These are phyloP conservation scores for Drosophila flavopinicola DNA, from an alignment of 2,888 invertebrate genomes.

Conservation along the genomic window DNA sequence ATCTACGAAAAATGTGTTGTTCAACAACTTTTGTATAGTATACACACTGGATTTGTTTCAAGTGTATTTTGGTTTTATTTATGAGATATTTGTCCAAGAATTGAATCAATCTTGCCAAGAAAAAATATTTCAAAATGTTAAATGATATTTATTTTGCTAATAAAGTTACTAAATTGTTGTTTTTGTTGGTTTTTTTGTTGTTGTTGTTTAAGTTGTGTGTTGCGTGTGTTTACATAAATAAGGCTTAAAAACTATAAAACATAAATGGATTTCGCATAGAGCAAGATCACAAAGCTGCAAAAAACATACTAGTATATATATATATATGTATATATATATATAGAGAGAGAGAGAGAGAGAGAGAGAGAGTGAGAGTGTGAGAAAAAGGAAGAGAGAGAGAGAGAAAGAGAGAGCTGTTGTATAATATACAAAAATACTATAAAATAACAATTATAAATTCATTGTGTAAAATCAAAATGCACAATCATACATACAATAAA, in stretches of 20 bases:
- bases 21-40: conserved; percentile 51
- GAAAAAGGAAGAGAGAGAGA: background rate
- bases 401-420: conserved; percentile 35
- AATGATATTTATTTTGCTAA: conserved; percentile 73
- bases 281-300: conserved; percentile 54
- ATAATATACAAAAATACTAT: conserved; percentile 68
- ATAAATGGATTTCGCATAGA: conserved; percentile 63
- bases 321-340: conserved; percentile 1
- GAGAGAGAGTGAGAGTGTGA: conserved; percentile 15
- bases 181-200: conserved; percentile 40
- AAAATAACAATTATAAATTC: conserved; percentile 70
- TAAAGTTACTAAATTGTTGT: conserved; percentile 71
- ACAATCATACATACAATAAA: conserved; percentile 59
- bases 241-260: conserved; percentile 75
- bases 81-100: conserved; percentile 31
- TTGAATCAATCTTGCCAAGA: conserved; percentile 44
- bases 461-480: conserved; percentile 69
- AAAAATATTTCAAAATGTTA: conserved; percentile 45
- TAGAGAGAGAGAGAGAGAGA: conserved; percentile 1
- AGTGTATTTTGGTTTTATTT: conserved; percentile 27
- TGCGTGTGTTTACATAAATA: conserved; percentile 67
- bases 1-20: conserved; percentile 30
- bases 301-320: conserved; percentile 7
- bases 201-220: conserved; percentile 58
- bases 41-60: conserved; percentile 40